Conservation (phyloP, 23 tunicate genomes). For the Halocynthia roretzi region DNA sequence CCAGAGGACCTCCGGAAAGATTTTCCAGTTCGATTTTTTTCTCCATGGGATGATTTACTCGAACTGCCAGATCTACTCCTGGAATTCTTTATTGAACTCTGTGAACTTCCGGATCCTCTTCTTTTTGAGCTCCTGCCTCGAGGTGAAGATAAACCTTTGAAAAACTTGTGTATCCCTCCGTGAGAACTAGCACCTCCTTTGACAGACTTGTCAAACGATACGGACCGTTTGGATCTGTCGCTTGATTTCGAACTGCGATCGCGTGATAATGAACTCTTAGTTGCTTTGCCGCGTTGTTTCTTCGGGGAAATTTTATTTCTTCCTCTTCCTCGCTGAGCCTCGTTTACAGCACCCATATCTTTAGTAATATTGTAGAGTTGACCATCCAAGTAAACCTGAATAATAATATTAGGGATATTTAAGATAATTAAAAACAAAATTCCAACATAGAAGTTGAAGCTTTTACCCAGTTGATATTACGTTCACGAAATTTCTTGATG, state of each 20-base stretch:
- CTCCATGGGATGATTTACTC: neutral
- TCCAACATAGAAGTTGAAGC: too few relatives aligned
- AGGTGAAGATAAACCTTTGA: neutral
- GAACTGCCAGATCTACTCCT: constrained; percentile 16
- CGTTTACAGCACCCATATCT: constrained; percentile 2
- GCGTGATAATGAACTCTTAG: neutral
- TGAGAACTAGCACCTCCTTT: neutral
- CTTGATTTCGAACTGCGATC: constrained; percentile 16
- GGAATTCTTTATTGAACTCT: neutral
- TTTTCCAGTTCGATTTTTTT: too few relatives aligned
- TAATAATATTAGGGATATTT: neutral
- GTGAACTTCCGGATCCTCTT: neutral
- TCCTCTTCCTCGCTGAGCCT: neutral
- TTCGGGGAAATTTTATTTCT: constrained; percentile 12
- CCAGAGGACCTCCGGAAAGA: neutral
- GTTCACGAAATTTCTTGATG: constrained; percentile 6
- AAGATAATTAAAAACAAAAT: too few relatives aligned
- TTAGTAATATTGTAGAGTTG: neutral
- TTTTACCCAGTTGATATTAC: constrained; percentile 9
- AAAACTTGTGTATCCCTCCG: too few relatives aligned
- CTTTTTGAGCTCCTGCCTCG: neutral
- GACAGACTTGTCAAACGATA: constrained; percentile 14
- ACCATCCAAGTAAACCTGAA: constrained; percentile 22
- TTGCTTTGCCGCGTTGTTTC: neutral
- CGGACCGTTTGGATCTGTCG: constrained; percentile 22